Evolutionary conservation across 2,888 invertebrate genomes (phyloP).

Genomic region (Phasia obesa): DNA sequence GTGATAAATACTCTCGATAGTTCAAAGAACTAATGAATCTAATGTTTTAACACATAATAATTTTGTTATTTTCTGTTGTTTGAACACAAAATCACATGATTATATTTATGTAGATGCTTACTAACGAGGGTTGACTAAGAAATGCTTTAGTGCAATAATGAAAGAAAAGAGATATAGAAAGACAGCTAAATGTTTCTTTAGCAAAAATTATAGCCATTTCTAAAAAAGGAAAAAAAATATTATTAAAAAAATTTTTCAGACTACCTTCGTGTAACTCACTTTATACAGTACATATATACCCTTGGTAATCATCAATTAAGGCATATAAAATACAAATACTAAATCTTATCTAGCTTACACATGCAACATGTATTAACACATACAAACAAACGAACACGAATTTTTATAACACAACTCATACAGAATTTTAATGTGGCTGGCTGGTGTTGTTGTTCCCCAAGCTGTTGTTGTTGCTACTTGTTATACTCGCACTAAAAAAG

Average conservation of each 20-base stretch:
- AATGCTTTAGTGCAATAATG: too few species aligned
- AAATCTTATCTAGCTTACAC: slow-evolving; percentile 66
- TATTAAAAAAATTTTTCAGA: slow-evolving; percentile 1
- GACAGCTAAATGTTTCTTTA: too few species aligned
- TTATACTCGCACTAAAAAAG: background rate
- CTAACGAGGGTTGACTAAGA: background rate
- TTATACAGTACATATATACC: slow-evolving; percentile 29
- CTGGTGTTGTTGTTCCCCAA: background rate
- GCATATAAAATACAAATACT: slow-evolving; percentile 55
- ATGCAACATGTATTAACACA: slow-evolving; percentile 61
- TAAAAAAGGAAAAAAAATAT: too few species aligned
- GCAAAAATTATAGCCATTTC: background rate
- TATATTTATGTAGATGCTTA: background rate
- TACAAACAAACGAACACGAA: slow-evolving; percentile 1
- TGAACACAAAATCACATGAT: background rate
- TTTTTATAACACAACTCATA: background rate
- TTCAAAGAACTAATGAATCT: slow-evolving; percentile 20
- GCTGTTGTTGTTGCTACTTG: slow-evolving; percentile 4
- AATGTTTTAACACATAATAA: background rate
- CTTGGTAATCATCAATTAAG: slow-evolving; percentile 64
- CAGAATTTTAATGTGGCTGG: slow-evolving; percentile 8
- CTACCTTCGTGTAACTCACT: background rate
- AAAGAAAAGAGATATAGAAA: background rate
- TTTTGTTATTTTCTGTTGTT: background rate
- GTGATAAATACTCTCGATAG: slow-evolving; percentile 18